Conservation (phyloP, 2,113 vertebrate species). For the Sturnus vulgaris region DNA sequence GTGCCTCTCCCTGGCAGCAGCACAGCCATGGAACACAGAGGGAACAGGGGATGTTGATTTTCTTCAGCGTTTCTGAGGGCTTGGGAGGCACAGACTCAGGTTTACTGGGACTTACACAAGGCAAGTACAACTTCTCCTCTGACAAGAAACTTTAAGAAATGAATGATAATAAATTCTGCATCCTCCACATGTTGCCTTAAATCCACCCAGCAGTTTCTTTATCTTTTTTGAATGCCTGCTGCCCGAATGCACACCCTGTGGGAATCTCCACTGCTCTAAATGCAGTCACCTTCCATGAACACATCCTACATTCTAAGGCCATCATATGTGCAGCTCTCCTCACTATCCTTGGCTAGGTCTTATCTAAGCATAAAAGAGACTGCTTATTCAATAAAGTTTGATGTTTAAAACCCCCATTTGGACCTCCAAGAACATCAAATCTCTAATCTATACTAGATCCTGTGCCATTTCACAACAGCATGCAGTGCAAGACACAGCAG, state of each 20-base stretch:
- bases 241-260: neutral
- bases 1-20: neutral
- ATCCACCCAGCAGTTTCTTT: neutral
- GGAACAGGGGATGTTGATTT: accelerated
- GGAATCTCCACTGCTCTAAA: neutral
- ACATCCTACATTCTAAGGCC: neutral
- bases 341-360: conserved; percentile 1
- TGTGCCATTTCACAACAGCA: neutral
- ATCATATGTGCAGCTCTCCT: neutral
- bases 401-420: conserved; percentile 18
- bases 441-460: conserved; percentile 20
- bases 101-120: neutral
- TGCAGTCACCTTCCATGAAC: neutral
- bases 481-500: conserved; percentile 6
- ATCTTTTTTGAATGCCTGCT: neutral
- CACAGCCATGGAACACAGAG: neutral
- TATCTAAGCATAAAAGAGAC: conserved; percentile 36
- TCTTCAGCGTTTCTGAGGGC: accelerated
- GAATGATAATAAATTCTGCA: neutral
- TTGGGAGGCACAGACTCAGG: neutral
- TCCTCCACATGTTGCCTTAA: neutral
- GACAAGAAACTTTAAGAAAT: neutral
- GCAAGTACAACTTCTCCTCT: neutral
- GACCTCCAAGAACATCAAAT: conserved; percentile 22
- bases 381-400: conserved; percentile 2